A percentile compares a stretch with the other conserved stretches of the same genome.
Evolutionary conservation across 2,797 vertebrate genomes (phyloP).

Genomic region (Coranthus polyacanthus): DNA sequence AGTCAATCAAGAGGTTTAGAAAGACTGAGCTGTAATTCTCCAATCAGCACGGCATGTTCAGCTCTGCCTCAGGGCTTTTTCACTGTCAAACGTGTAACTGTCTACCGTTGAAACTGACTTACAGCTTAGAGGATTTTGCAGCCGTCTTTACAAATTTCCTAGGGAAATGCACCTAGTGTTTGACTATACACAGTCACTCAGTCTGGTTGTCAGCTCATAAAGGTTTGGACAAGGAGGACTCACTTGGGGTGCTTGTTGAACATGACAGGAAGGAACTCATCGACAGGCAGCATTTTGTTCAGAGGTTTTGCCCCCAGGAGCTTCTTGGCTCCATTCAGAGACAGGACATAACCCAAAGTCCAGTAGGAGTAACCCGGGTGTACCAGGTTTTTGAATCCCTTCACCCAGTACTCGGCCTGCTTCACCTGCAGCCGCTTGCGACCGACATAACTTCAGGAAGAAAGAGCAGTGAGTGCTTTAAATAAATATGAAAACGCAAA

Average conservation of each 20-base stretch:
- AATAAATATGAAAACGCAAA: neutral
- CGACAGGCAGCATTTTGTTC: constrained; percentile 79
- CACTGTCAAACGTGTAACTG: too few species aligned
- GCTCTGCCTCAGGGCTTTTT: too few species aligned
- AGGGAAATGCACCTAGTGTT: too few species aligned
- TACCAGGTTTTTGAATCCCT: constrained; percentile 72
- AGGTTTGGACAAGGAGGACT: constrained; percentile 27
- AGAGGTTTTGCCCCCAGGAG: constrained; percentile 71
- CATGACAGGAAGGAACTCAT: constrained; percentile 81
- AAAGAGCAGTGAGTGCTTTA: neutral
- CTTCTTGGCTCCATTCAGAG: constrained; percentile 70
- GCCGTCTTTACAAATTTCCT: too few species aligned
- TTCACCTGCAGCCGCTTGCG: constrained; percentile 75
- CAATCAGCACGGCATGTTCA: too few species aligned
- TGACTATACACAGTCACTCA: too few species aligned
- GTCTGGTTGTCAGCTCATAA: too few species aligned
- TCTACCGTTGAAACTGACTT: too few species aligned
- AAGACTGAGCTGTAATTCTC: too few species aligned
- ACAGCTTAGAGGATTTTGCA: too few species aligned
- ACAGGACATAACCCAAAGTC: constrained; percentile 79
- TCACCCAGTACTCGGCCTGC: constrained; percentile 66
- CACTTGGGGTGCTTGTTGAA: constrained; percentile 82
- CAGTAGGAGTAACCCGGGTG: constrained; percentile 81
- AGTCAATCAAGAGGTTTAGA: too few species aligned
- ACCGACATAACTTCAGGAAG: constrained; percentile 70